Evolutionary conservation across 2,888 invertebrate genomes (phyloP).

Genomic region (Epirrita christyi): DNA sequence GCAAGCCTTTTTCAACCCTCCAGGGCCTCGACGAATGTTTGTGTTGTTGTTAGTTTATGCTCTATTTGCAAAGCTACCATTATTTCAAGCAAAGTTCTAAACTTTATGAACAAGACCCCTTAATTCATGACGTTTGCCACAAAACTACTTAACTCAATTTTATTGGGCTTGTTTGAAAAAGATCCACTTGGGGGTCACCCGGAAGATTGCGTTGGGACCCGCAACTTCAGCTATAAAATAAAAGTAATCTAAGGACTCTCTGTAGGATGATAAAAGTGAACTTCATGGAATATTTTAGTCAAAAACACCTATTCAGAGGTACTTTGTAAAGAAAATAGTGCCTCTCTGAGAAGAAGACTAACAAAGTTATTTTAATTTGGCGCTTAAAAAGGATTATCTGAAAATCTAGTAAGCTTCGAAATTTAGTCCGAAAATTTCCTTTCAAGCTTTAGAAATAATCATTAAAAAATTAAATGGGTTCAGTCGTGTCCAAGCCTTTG

Average conservation of each 20-base stretch:
- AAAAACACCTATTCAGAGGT: conserved; percentile 22
- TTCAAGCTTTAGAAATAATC: too few species aligned
- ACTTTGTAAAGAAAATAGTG: conserved; percentile 11
- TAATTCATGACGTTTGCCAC: conserved; percentile 21
- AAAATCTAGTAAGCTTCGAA: too few species aligned
- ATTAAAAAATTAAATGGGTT: too few species aligned
- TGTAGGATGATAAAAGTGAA: conserved; percentile 37
- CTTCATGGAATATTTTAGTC: conserved; percentile 31
- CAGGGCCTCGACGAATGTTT: too few species aligned
- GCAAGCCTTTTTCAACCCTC: too few species aligned
- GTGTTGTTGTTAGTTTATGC: not conserved
- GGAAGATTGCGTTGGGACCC: conserved; percentile 41
- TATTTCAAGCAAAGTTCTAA: not conserved
- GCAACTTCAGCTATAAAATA: conserved; percentile 40
- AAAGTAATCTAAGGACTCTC: conserved; percentile 39
- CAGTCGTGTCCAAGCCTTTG: too few species aligned
- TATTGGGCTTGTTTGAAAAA: conserved; percentile 38
- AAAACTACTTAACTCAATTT: conserved; percentile 37
- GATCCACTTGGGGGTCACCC: conserved; percentile 38
- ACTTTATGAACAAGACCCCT: conserved; percentile 9
- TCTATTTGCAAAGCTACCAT: not conserved
- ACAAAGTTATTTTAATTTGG: not conserved
- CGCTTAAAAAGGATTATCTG: not conserved
- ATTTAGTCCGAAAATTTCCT: too few species aligned
- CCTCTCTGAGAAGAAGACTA: not conserved